Conservation (phyloP, 2,797 vertebrate genomes). For the Syngnathus acus region DNA sequence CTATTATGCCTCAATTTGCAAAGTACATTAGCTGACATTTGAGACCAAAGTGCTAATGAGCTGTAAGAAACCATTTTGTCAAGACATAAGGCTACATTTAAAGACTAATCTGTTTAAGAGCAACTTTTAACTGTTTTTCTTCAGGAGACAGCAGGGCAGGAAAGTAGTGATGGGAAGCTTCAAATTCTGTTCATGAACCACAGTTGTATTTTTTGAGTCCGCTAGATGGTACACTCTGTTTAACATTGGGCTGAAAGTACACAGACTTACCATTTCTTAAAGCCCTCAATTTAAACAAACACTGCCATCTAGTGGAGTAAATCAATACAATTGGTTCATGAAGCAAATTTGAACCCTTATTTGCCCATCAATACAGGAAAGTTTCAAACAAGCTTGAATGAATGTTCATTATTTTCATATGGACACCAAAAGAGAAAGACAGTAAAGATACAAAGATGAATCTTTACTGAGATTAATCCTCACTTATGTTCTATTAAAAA, state of each 20-base stretch:
- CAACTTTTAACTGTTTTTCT: constrained; percentile 5
- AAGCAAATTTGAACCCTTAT: no score
- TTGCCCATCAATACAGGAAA: neutral
- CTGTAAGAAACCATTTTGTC: constrained; percentile 21
- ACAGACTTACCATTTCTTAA: no score
- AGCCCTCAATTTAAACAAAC: no score
- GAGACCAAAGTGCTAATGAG: constrained; percentile 24
- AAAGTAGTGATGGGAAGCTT: no score
- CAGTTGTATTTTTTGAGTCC: no score
- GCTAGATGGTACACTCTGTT: no score
- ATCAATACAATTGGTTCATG: no score
- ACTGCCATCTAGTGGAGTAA: no score
- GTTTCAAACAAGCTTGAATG: constrained; percentile 13
- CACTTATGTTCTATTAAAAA: neutral
- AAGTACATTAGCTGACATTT: constrained; percentile 32
- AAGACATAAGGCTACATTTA: constrained; percentile 6
- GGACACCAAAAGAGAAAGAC: constrained; percentile 1
- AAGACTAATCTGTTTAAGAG: constrained; percentile 6
- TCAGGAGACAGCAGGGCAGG: neutral
- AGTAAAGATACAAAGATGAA: neutral
- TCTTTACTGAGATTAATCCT: neutral
- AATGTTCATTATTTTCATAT: constrained; percentile 36
- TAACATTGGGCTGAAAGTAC: no score
- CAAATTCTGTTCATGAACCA: no score
- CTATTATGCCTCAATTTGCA: constrained; percentile 31